Percentiles rank a stretch among this genome's conserved stretches.
These are phyloP conservation scores for Piliocolobus tephrosceles DNA, from an alignment of 2,113 vertebrate species.

Conservation along the genomic window DNA sequence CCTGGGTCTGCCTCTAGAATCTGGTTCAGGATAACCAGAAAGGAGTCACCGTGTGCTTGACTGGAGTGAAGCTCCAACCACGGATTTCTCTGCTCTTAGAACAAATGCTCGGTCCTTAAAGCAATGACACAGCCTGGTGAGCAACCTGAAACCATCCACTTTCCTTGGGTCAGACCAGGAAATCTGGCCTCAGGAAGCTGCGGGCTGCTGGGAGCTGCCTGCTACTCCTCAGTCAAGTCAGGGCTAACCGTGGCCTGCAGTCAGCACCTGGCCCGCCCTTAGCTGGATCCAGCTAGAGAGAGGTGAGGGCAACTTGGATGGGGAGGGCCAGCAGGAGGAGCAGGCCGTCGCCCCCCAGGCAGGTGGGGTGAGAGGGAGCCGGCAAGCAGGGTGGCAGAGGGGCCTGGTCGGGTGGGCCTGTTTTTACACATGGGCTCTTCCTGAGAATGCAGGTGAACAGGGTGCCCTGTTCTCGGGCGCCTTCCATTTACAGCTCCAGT, in stretches of 20 bases:
- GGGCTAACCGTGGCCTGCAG: neutral
- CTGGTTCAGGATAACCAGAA: neutral
- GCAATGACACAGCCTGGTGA: neutral
- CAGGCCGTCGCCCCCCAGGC: accelerated
- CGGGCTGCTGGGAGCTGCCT: neutral
- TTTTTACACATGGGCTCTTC: neutral
- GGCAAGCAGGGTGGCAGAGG: neutral
- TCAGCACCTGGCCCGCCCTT: too few species aligned
- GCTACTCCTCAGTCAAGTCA: accelerated
- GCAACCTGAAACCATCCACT: accelerated
- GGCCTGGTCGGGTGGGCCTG: too few species aligned
- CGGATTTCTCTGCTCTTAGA: neutral
- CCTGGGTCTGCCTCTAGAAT: neutral
- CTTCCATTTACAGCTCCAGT: neutral
- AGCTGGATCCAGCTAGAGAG: neutral
- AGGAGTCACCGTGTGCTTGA: neutral
- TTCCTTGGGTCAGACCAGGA: neutral
- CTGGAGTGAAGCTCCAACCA: accelerated
- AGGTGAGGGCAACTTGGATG: neutral
- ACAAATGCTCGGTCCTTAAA: accelerated
- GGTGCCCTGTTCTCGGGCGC: neutral
- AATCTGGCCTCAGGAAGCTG: neutral
- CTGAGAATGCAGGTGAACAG: neutral
- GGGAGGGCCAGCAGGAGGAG: too few species aligned
- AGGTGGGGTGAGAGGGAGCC: neutral